These are phyloP conservation scores for Papilio gigon DNA, from an alignment of 2,888 invertebrate genomes.

Conservation along the genomic window DNA sequence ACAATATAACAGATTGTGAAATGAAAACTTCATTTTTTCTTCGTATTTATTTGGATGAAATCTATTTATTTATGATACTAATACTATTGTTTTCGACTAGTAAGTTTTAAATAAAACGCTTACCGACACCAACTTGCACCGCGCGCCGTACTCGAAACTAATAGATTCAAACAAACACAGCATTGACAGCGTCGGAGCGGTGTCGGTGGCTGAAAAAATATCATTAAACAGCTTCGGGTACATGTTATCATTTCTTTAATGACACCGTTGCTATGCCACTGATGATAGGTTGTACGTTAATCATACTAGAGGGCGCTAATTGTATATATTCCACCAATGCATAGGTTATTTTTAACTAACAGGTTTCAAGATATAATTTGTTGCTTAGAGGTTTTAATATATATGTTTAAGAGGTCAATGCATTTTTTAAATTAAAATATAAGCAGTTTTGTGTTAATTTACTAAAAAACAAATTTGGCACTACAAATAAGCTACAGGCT, in stretches of 20 bases:
- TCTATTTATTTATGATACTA: neutral
- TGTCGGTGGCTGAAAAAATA: slow-evolving; percentile 58
- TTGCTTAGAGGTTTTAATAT: neutral
- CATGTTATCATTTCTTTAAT: slow-evolving; percentile 70
- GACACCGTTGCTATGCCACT: slow-evolving; percentile 53
- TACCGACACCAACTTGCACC: slow-evolving; percentile 38
- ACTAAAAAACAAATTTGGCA: too few relatives aligned
- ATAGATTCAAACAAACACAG: slow-evolving; percentile 79
- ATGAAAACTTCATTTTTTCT: too few relatives aligned
- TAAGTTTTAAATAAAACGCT: neutral
- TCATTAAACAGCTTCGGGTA: slow-evolving; percentile 57
- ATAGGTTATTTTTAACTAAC: slow-evolving; percentile 12
- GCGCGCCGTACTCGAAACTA: slow-evolving; percentile 54
- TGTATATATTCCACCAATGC: slow-evolving; percentile 23
- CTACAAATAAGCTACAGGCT: too few relatives aligned
- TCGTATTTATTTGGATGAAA: too few relatives aligned
- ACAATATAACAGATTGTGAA: too few relatives aligned
- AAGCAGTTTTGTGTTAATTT: too few relatives aligned
- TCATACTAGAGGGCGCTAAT: slow-evolving; percentile 44
- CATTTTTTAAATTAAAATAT: too few relatives aligned
- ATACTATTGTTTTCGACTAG: neutral
- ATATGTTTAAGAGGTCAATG: too few relatives aligned
- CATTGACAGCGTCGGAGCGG: slow-evolving; percentile 54
- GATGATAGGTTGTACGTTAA: slow-evolving; percentile 55
- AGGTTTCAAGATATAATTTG: neutral